These are phyloP conservation scores for Melolontha melolontha DNA, from an alignment of 2,888 invertebrate genomes.

Conservation along the genomic window DNA sequence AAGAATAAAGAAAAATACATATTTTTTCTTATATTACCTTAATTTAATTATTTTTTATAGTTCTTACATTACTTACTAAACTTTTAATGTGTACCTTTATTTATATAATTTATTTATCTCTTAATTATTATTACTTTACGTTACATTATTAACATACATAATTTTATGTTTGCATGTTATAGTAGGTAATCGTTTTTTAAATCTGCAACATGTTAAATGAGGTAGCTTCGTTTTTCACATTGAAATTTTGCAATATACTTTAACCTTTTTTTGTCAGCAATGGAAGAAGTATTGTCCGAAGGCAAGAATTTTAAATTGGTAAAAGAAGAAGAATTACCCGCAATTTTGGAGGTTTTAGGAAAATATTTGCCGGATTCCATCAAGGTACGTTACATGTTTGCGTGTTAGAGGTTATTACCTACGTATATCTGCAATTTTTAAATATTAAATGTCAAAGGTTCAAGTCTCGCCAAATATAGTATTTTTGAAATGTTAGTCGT, in stretches of 20 bases:
- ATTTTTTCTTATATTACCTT: background rate
- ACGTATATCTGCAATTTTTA: slow-evolving; percentile 2
- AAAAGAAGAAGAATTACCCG: slow-evolving; percentile 86
- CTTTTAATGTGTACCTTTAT: too few species aligned
- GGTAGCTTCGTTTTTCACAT: background rate
- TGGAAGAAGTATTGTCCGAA: slow-evolving; percentile 89
- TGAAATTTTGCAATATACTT: background rate
- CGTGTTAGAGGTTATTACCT: background rate
- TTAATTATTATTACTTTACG: too few species aligned
- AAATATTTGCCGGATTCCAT: slow-evolving; percentile 88
- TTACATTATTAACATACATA: too few species aligned
- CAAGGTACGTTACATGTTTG: slow-evolving; percentile 72
- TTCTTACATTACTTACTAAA: background rate
- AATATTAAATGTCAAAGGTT: too few species aligned
- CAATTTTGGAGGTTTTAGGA: slow-evolving; percentile 82
- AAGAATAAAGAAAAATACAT: background rate
- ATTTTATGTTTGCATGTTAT: too few species aligned
- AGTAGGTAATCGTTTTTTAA: too few species aligned
- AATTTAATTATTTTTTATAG: background rate
- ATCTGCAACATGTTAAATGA: too few species aligned
- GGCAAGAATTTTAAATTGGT: slow-evolving; percentile 90
- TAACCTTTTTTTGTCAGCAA: slow-evolving; percentile 70
- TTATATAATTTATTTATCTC: too few species aligned
- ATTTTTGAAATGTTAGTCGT: too few species aligned
- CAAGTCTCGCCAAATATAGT: too few species aligned